Percentiles rank a stretch among this genome's conserved stretches.
Evolutionary conservation across 2,797 vertebrate species (phyloP).

Genomic region (Sebastiscus tertius): DNA sequence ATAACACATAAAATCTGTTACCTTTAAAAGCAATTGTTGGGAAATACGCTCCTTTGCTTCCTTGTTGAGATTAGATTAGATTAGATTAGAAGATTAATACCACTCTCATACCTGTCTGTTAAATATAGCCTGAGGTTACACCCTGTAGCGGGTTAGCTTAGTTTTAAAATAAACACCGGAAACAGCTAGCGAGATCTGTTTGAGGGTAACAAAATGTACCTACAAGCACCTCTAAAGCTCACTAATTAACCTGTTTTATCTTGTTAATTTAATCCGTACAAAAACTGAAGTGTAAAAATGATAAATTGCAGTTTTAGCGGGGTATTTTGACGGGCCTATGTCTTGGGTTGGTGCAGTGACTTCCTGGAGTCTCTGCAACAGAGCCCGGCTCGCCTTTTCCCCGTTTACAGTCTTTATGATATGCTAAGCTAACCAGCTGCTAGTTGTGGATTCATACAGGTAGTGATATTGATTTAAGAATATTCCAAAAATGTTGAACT

Average conservation of each 20-base stretch:
- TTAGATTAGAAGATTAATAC: neutral
- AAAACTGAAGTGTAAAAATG: neutral
- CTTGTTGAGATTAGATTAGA: neutral
- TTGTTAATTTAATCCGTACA: too few relatives aligned
- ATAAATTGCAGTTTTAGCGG: fast-evolving
- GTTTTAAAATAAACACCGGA: neutral
- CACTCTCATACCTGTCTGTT: too few relatives aligned
- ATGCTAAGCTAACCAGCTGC: neutral
- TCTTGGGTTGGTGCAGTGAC: neutral
- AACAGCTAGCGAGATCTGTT: neutral
- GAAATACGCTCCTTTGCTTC: neutral
- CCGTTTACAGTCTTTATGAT: neutral
- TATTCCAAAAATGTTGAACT: neutral
- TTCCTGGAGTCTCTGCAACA: neutral
- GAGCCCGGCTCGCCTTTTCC: neutral
- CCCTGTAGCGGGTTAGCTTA: neutral
- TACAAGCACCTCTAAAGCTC: neutral
- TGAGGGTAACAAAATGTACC: neutral
- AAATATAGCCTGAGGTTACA: too few relatives aligned
- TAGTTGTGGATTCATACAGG: neutral
- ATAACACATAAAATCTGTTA: fast-evolving
- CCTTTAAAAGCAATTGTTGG: neutral
- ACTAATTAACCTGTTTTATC: too few relatives aligned
- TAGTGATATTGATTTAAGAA: neutral
- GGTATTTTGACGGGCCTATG: neutral